Evolutionary conservation across 2,888 invertebrate species (phyloP).

Genomic region (Amiota minor): DNA sequence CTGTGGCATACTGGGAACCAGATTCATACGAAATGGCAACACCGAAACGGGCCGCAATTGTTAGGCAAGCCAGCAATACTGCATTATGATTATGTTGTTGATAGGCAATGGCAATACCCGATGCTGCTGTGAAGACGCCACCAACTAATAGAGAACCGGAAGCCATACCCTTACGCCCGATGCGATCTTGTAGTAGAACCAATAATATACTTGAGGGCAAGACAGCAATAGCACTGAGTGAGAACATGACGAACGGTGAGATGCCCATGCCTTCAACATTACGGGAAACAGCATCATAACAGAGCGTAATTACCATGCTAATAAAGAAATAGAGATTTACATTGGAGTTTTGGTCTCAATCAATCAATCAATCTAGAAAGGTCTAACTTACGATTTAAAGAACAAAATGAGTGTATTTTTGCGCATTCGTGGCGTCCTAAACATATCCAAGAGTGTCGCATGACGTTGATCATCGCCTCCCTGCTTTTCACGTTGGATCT

Average conservation of each 20-base stretch:
- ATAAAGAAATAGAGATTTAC: conserved; percentile 31
- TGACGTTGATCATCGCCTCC: conserved; percentile 68
- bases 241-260: conserved; percentile 77
- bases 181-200: conserved; percentile 71
- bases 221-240: conserved; percentile 76
- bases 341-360: background rate
- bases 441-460: conserved; percentile 74
- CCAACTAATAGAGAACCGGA: conserved; percentile 75
- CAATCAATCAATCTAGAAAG: background rate
- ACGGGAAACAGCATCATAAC: conserved; percentile 78
- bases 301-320: conserved; percentile 78
- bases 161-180: conserved; percentile 76
- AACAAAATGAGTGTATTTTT: conserved; percentile 76
- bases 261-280: conserved; percentile 77
- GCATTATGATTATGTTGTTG: conserved; percentile 73
- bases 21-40: conserved; percentile 79
- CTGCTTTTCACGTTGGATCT: conserved; percentile 68
- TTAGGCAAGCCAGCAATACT: conserved; percentile 73
- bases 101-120: conserved; percentile 75
- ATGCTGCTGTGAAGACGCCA: conserved; percentile 75
- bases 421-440: conserved; percentile 76
- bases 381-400: conserved; percentile 76
- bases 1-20: conserved; percentile 79
- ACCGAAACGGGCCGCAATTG: conserved; percentile 76
- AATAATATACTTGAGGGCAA: conserved; percentile 75